phyloP scores from a whole-genome alignment of 2,888 invertebrate species.

The Hemithea aestivaria region DNA sequence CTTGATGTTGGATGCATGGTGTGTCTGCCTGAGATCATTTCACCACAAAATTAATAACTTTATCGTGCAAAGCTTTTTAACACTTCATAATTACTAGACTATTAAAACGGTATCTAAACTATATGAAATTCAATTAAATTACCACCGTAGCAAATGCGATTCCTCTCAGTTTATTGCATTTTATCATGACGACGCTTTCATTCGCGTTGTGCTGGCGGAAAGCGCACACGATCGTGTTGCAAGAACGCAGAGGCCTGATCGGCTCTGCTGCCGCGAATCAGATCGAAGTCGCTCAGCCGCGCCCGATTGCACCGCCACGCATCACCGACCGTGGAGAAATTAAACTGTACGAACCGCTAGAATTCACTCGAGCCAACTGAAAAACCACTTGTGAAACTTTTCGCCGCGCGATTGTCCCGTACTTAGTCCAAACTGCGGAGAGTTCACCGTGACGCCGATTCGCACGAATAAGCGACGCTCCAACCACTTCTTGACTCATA shows the following conservation, averaged over 20 bases:
- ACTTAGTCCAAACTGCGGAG: slow-evolving; percentile 44
- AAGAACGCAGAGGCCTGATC: slow-evolving; percentile 31
- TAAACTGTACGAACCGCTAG: slow-evolving; percentile 65
- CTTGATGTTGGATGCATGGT: slow-evolving; percentile 22
- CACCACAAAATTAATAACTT: slow-evolving; percentile 13
- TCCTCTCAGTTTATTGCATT: slow-evolving; percentile 28
- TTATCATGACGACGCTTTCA: slow-evolving; percentile 47
- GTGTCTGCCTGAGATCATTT: slow-evolving; percentile 9
- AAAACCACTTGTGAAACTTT: slow-evolving; percentile 70
- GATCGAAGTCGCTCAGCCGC: slow-evolving; percentile 70
- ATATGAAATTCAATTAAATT: slow-evolving; percentile 29
- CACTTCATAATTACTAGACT: slow-evolving; percentile 11
- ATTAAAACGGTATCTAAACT: slow-evolving; percentile 21
- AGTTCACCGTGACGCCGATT: slow-evolving; percentile 52
- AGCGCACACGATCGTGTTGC: slow-evolving; percentile 58
- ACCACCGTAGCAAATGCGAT: slow-evolving; percentile 32
- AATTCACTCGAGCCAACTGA: slow-evolving; percentile 46
- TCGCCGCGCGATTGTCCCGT: slow-evolving; percentile 55
- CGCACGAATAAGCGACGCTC: slow-evolving; percentile 38
- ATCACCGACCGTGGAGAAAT: slow-evolving; percentile 68
- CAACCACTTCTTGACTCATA: slow-evolving; percentile 7
- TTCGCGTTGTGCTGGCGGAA: slow-evolving; percentile 51
- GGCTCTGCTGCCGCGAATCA: slow-evolving; percentile 60
- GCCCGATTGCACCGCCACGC: slow-evolving; percentile 73
- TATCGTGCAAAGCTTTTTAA: slow-evolving; percentile 10